Conservation (phyloP, 2,888 invertebrate species). For the Mythimna impura region DNA sequence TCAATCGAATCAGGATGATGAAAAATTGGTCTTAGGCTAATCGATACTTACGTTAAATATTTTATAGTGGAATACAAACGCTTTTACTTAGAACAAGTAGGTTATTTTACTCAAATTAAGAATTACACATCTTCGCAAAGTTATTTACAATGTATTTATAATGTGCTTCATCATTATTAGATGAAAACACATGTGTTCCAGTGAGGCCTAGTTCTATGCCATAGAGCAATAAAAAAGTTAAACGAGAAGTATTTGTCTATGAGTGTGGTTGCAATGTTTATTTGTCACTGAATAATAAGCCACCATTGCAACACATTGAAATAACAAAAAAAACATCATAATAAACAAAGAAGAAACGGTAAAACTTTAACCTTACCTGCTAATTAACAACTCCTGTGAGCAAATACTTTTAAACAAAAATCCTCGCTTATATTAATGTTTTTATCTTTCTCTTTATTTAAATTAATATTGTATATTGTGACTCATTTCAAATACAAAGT, state of each 20-base stretch:
- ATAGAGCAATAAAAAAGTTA: constrained; percentile 1
- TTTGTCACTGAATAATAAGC: constrained; percentile 37
- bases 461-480: constrained; percentile 28
- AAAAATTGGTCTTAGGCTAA: constrained; percentile 30
- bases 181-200: constrained; percentile 5
- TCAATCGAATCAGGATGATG: neutral
- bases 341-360: constrained; percentile 68
- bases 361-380: constrained; percentile 80
- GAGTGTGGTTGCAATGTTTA: constrained; percentile 61
- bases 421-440: constrained; percentile 47
- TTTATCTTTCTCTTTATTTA: constrained; percentile 21
- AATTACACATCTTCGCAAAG: neutral
- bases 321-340: constrained; percentile 53
- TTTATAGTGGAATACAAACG: constrained; percentile 25
- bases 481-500: constrained; percentile 13
- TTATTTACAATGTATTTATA: constrained; percentile 32
- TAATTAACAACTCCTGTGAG: constrained; percentile 78
- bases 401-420: constrained; percentile 65
- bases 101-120: neutral
- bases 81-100: constrained; percentile 15
- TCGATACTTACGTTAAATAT: constrained; percentile 25
- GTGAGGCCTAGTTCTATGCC: constrained; percentile 4
- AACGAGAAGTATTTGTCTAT: constrained; percentile 23
- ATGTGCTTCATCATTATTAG: neutral
- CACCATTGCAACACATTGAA: constrained; percentile 54